These are phyloP conservation scores for Vidua macroura DNA, from an alignment of 2,113 vertebrate genomes.

Conservation along the genomic window DNA sequence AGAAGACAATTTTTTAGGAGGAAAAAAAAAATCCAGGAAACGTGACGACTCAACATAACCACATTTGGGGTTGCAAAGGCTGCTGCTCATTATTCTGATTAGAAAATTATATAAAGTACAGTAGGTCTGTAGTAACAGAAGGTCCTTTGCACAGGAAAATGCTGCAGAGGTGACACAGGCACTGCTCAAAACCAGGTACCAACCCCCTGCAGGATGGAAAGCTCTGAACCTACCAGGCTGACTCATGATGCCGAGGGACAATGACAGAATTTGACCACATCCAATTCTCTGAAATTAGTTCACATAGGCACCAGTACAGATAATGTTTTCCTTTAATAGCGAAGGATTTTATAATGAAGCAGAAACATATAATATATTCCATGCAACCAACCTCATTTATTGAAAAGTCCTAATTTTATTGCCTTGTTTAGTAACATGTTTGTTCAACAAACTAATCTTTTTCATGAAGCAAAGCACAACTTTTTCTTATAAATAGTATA, in stretches of 20 bases:
- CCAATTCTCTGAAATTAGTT: slow-evolving; percentile 47
- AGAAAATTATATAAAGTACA: background rate
- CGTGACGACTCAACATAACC: fast-evolving
- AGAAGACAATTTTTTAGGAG: background rate
- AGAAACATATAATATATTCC: slow-evolving; percentile 70
- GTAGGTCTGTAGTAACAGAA: background rate
- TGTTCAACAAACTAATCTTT: slow-evolving; percentile 77
- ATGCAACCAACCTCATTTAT: slow-evolving; percentile 77
- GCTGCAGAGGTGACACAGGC: background rate
- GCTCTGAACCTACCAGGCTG: fast-evolving
- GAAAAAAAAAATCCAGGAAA: background rate
- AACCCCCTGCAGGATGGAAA: fast-evolving
- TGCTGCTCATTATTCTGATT: background rate
- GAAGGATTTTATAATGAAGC: slow-evolving; percentile 64
- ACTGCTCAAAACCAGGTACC: background rate
- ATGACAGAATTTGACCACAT: background rate
- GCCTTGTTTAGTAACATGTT: slow-evolving; percentile 78
- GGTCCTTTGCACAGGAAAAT: background rate
- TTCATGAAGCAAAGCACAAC: slow-evolving; percentile 84
- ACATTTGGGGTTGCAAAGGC: background rate
- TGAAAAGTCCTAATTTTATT: slow-evolving; percentile 80
- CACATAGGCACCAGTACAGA: slow-evolving; percentile 28
- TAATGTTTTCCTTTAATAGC: slow-evolving; percentile 33
- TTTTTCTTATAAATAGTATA: slow-evolving; percentile 99
- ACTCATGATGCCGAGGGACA: background rate